These are phyloP conservation scores for Dicaeum eximium DNA, from an alignment of 2,113 vertebrate species.

Conservation along the genomic window DNA sequence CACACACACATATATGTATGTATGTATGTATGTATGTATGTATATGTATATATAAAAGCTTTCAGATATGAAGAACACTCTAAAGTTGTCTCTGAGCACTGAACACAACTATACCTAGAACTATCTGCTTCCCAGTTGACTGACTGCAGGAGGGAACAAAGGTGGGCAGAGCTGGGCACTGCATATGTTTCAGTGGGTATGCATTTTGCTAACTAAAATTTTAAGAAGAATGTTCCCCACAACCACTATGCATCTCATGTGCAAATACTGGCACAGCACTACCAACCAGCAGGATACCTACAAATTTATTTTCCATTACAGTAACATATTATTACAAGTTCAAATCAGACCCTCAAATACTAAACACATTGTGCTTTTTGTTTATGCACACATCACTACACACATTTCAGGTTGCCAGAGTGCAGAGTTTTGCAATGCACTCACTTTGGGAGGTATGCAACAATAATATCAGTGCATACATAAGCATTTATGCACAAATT, in stretches of 20 bases:
- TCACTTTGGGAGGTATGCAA: neutral
- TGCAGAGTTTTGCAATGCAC: neutral
- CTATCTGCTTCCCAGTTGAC: neutral
- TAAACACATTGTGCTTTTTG: fast-evolving
- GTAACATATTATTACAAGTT: neutral
- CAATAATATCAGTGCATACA: neutral
- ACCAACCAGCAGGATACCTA: neutral
- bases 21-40: too few species aligned
- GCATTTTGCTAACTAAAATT: neutral
- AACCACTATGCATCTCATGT: neutral
- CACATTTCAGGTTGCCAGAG: neutral
- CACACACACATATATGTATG: too few species aligned
- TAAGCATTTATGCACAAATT: neutral
- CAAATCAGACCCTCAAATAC: neutral
- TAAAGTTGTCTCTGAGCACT: neutral
- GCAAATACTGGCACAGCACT: neutral
- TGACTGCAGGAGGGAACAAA: neutral
- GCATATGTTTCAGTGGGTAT: neutral
- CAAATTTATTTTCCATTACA: neutral
- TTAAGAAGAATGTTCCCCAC: neutral
- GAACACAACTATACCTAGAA: neutral
- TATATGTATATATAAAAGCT: neutral
- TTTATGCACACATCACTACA: neutral
- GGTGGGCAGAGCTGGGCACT: neutral
- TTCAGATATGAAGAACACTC: neutral